phyloP scores from a whole-genome alignment of 2,113 vertebrate species.

The Phylloscopus trochilus region DNA sequence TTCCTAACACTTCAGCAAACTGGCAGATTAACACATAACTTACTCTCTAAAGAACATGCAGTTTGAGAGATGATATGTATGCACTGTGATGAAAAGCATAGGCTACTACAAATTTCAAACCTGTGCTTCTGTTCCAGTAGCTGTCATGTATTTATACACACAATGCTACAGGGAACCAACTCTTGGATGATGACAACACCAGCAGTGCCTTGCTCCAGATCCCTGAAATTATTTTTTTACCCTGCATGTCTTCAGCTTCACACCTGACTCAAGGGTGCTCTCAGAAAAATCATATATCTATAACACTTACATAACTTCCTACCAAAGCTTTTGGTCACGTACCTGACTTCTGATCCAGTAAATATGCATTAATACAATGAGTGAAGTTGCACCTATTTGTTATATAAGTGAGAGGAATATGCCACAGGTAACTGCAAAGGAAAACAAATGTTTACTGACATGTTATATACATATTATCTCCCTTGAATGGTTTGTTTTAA shows the following conservation, averaged over 20 bases:
- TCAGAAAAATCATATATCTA: not conserved
- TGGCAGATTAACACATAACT: not conserved
- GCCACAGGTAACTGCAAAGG: conserved; percentile 81
- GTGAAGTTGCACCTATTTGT: conserved; percentile 81
- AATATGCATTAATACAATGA: conserved; percentile 64
- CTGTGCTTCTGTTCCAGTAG: not conserved
- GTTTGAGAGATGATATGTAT: not conserved
- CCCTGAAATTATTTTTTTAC: not conserved
- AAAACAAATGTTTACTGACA: conserved; percentile 10
- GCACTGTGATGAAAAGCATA: not conserved
- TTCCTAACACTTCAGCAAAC: not conserved
- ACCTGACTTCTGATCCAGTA: conserved; percentile 86
- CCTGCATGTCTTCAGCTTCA: not conserved
- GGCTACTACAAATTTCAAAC: not conserved
- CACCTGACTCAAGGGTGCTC: not conserved
- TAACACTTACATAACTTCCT: not conserved
- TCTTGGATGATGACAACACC: not conserved
- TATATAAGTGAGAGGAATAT: conserved; percentile 87
- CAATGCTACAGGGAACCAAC: not conserved
- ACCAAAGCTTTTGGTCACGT: not conserved
- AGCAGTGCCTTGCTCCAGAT: not conserved
- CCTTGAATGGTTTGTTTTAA: not conserved
- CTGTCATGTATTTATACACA: not conserved
- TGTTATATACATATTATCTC: not conserved
- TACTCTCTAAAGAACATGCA: not conserved